Evolutionary conservation across 2,888 invertebrate species (phyloP), one percentile per base, ranked within the genome.

Genomic region (Folsomia manolachei): DNA sequence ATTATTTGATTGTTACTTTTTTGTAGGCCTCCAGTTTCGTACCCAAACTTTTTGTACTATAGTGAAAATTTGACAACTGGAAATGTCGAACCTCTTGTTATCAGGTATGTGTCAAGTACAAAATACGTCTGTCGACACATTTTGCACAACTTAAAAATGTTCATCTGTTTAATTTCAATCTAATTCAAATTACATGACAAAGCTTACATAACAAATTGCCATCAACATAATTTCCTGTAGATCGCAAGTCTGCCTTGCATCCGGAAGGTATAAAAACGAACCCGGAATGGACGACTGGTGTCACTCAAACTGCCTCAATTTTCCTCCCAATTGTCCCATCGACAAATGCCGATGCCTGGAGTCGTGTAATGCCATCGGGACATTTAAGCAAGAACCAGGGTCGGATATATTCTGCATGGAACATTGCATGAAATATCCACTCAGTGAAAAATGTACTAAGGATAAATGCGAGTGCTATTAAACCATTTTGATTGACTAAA

Each of bases 251-350:
- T 94, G 94, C 84, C 84, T 90, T 73, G 90, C 92, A 0, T 88
- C 89, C 1, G 85, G 11, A 11, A 83, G 86, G 0, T 93, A 88
- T 84, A 87, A 88, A 56, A 83, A 86, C 25, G 86, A 92, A 71
- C 91, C 92, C 1, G 92, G 92, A 63, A 91, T 94, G 88, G 87
- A 87, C 81, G 87, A 87, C 73, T 94, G 94, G 94, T 94, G 94
- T 82, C 91, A 92, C 84, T 88, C 87, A 51, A 94, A 94, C 84
- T 95, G 94, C 79, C 85, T 94, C 78, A 89, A 91, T 72, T 93
- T 93, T 84, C 94, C 94, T 0, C 93, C 94, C 1, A 91, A 93
- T 83, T 94, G 94, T 82, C 94, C 94, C 0, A 86, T 88, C 64
- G 85, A 87, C 0, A 86, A 91, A 68, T 94, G 94, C 81, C 85